These are phyloP conservation scores for Antheraea yamamai DNA, from an alignment of 2,888 invertebrate species.

Conservation along the genomic window DNA sequence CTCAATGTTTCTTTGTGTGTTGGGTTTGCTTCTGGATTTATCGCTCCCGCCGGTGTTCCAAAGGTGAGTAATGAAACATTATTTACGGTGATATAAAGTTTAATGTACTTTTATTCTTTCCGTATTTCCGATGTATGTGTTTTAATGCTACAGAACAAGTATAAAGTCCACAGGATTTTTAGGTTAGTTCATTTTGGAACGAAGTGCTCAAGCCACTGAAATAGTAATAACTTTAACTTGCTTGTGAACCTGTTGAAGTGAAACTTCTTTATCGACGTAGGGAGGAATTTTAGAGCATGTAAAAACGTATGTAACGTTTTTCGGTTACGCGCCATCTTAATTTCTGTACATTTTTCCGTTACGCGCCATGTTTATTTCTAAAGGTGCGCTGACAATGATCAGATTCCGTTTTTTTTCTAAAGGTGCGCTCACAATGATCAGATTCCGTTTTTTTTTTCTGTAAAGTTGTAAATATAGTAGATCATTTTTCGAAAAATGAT, in stretches of 20 bases:
- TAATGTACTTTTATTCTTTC: slow-evolving; percentile 23
- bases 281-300: too few species aligned
- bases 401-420: too few species aligned
- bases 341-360: too few species aligned
- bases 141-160: neutral
- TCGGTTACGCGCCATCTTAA: too few species aligned
- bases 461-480: too few species aligned
- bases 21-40: slow-evolving; percentile 52
- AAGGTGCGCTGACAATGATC: too few species aligned
- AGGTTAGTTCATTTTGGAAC: neutral
- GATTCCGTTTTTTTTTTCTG: too few species aligned
- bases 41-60: slow-evolving; percentile 45
- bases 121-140: neutral
- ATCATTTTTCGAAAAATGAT: too few species aligned
- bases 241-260: neutral
- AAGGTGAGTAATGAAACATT: slow-evolving; percentile 50
- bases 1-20: slow-evolving; percentile 56
- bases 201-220: neutral
- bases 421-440: too few species aligned
- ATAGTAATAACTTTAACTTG: neutral
- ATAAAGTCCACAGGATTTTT: neutral
- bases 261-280: too few species aligned
- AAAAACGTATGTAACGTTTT: too few species aligned
- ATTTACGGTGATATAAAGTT: slow-evolving; percentile 21
- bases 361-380: too few species aligned